Conservation (phyloP, 2,888 invertebrate species). For the Ornithoptera priamus region DNA sequence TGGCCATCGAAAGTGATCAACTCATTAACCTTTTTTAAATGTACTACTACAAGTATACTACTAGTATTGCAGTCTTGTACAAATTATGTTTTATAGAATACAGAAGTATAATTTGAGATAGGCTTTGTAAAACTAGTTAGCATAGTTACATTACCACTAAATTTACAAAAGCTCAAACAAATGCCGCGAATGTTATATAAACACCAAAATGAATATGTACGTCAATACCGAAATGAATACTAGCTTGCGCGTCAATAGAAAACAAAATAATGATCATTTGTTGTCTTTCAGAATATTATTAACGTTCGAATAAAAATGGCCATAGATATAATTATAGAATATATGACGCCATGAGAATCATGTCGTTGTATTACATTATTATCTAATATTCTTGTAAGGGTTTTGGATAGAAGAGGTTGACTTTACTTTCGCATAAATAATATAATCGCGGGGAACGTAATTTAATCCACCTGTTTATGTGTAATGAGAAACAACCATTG, state of each 20-base stretch:
- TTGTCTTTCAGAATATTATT: constrained; percentile 9
- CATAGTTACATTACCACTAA: background rate
- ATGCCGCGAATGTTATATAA: background rate
- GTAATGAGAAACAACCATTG: too few relatives aligned
- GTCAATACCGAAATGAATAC: background rate
- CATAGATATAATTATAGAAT: background rate
- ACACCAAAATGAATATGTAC: background rate
- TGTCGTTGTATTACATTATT: constrained; percentile 32
- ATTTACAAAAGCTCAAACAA: background rate
- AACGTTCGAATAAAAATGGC: constrained; percentile 25
- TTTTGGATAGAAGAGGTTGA: constrained; percentile 15
- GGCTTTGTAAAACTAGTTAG: background rate
- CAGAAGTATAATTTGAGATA: background rate
- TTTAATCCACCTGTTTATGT: too few relatives aligned
- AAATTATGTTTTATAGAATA: background rate
- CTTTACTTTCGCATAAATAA: too few relatives aligned
- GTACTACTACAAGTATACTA: too few relatives aligned
- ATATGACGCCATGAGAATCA: constrained; percentile 23
- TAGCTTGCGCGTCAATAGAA: background rate
- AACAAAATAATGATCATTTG: constrained; percentile 2
- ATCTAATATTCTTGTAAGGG: constrained; percentile 43
- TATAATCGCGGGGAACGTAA: too few relatives aligned
- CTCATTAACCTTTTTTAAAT: too few relatives aligned
- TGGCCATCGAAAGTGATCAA: too few relatives aligned
- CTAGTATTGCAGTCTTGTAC: too few relatives aligned